These are phyloP conservation scores for Oscheius sp. DNA, from an alignment of 2,888 invertebrate genomes.

Conservation along the genomic window DNA sequence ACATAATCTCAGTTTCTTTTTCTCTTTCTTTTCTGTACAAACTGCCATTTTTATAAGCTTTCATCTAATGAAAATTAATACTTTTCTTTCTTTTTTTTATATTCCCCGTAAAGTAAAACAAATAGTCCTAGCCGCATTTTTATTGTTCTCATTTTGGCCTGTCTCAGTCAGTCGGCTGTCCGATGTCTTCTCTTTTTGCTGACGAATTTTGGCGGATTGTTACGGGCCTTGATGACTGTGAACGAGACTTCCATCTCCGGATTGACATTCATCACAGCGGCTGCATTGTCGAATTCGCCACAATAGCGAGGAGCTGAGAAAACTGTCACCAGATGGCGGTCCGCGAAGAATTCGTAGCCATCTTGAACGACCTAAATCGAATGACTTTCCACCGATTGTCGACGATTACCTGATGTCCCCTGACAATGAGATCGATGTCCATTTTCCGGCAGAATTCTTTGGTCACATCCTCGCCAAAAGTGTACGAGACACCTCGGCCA, in stretches of 20 bases:
- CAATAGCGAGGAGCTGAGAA: slow-evolving; percentile 57
- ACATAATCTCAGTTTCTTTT: neutral
- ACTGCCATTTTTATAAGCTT: slow-evolving; percentile 1
- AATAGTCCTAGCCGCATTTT: slow-evolving; percentile 1
- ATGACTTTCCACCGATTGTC: neutral
- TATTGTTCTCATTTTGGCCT: neutral
- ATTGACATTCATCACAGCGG: slow-evolving; percentile 51
- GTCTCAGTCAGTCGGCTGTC: neutral
- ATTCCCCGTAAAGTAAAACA: no score
- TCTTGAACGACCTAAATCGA: slow-evolving; percentile 51
- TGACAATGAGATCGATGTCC: slow-evolving; percentile 58
- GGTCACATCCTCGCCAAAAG: slow-evolving; percentile 58
- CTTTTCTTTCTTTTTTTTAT: neutral
- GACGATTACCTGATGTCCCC: slow-evolving; percentile 43
- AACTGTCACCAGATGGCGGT: slow-evolving; percentile 44
- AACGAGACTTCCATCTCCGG: slow-evolving; percentile 19
- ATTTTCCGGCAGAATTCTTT: slow-evolving; percentile 53
- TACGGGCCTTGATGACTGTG: neutral
- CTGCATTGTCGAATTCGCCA: slow-evolving; percentile 60
- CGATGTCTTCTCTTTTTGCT: slow-evolving; percentile 5
- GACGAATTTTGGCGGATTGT: slow-evolving; percentile 26
- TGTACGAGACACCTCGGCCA: slow-evolving; percentile 52
- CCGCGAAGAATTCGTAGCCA: slow-evolving; percentile 49
- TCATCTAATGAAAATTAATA: neutral
- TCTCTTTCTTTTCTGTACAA: neutral